phyloP scores from a whole-genome alignment of 2,888 invertebrate species.

The Cheilosia vulpina region DNA sequence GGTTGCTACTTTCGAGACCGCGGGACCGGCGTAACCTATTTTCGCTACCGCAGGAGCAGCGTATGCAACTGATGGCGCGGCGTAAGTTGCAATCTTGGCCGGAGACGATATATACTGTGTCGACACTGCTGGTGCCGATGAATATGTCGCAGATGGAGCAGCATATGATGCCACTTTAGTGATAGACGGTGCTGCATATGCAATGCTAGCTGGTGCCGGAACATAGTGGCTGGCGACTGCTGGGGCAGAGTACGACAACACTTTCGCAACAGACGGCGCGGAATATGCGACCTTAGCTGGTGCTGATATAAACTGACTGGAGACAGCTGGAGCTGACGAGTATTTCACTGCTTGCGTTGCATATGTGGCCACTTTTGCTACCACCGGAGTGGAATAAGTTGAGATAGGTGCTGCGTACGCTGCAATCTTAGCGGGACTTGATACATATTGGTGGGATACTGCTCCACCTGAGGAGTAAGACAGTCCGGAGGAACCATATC shows the following conservation, averaged over 20 bases:
- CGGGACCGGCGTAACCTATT: slow-evolving; percentile 81
- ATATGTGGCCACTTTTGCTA: slow-evolving; percentile 56
- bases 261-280: slow-evolving; percentile 52
- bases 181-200: slow-evolving; percentile 73
- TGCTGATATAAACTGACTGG: slow-evolving; percentile 79
- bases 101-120: slow-evolving; percentile 79
- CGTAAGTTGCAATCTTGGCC: slow-evolving; percentile 67
- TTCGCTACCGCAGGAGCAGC: slow-evolving; percentile 58
- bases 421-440: slow-evolving; percentile 69
- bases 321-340: slow-evolving; percentile 74
- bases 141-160: slow-evolving; percentile 75
- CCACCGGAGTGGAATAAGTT: slow-evolving; percentile 75
- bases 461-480: slow-evolving; percentile 77
- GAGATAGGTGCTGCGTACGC: slow-evolving; percentile 80
- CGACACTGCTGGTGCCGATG: slow-evolving; percentile 76
- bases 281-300: slow-evolving; percentile 76
- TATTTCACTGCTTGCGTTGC: slow-evolving; percentile 71
- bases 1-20: slow-evolving; percentile 78
- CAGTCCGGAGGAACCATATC: slow-evolving; percentile 7
- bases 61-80: slow-evolving; percentile 3
- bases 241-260: slow-evolving; percentile 40
- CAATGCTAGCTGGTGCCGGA: slow-evolving; percentile 67
- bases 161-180: slow-evolving; percentile 75
- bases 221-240: slow-evolving; percentile 64
- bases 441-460: slow-evolving; percentile 82